phyloP scores from a whole-genome alignment of 1,140 invertebrate genomes.

The Sarcophaga bullata region DNA sequence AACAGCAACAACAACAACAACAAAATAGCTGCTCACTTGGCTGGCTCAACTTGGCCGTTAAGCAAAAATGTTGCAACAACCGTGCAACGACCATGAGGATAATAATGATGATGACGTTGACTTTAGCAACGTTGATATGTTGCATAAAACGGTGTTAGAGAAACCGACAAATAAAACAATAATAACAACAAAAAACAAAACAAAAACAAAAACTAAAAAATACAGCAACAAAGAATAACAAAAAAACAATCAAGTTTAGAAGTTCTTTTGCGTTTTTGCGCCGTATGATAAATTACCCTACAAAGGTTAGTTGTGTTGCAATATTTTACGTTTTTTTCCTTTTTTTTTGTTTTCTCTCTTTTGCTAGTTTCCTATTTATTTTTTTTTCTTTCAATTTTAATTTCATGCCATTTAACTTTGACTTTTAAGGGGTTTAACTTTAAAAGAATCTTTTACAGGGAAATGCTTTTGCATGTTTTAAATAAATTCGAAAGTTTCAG shows the following conservation, averaged over 20 bases:
- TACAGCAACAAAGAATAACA: not conserved
- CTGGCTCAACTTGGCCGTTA: not conserved
- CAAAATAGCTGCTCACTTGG: slow-evolving; percentile 3
- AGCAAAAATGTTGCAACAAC: not conserved
- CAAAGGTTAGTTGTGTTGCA: slow-evolving; percentile 13
- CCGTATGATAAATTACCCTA: slow-evolving; percentile 34
- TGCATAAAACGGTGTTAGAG: no score
- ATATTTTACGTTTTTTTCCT: not conserved
- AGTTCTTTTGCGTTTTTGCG: not conserved
- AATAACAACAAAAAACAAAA: not conserved
- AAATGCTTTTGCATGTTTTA: not conserved
- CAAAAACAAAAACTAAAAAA: not conserved
- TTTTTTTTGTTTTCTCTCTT: not conserved
- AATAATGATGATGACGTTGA: no score
- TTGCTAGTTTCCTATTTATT: not conserved
- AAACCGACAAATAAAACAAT: no score
- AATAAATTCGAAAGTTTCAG: not conserved
- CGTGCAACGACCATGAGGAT: no score
- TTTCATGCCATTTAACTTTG: slow-evolving; percentile 38
- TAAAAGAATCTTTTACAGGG: not conserved
- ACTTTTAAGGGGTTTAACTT: slow-evolving; percentile 24
- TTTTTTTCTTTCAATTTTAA: slow-evolving; percentile 28
- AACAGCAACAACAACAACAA: not conserved
- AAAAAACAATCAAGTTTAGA: slow-evolving; percentile 6
- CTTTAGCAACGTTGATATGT: no score